A percentile compares a stretch with the other conserved stretches of the same genome.
Conservation (phyloP, 2,797 vertebrate species). For the Scyliorhinus canicula region DNA sequence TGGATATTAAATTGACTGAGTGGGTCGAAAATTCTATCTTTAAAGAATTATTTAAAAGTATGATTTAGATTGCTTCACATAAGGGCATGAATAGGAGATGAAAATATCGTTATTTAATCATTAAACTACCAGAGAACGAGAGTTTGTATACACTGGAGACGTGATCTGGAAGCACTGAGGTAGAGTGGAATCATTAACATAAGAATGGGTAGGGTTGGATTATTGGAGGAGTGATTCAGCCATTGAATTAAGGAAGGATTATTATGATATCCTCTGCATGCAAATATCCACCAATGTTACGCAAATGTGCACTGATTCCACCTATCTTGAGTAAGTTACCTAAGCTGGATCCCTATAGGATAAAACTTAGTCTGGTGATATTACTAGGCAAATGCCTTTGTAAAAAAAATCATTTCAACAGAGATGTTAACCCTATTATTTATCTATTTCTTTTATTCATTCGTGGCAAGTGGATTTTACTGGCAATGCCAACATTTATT, state of each 20-base stretch:
- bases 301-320: too few species aligned
- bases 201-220: background rate
- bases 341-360: background rate
- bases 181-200: background rate
- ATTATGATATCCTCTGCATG: background rate
- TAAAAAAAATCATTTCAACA: background rate
- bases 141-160: background rate
- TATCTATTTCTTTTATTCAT: background rate
- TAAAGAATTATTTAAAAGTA: background rate
- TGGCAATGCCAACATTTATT: background rate
- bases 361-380: background rate
- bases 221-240: background rate
- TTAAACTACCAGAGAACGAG: background rate
- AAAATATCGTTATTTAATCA: background rate
- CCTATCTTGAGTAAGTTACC: background rate
- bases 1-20: background rate
- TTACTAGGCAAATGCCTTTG: background rate
- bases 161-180: background rate
- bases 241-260: background rate
- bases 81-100: background rate
- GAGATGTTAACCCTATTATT: background rate
- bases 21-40: background rate
- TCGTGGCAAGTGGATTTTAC: background rate
- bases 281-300: background rate
- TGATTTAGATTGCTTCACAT: background rate